Conservation (phyloP, 2,888 invertebrate species). For the Automeris io region DNA sequence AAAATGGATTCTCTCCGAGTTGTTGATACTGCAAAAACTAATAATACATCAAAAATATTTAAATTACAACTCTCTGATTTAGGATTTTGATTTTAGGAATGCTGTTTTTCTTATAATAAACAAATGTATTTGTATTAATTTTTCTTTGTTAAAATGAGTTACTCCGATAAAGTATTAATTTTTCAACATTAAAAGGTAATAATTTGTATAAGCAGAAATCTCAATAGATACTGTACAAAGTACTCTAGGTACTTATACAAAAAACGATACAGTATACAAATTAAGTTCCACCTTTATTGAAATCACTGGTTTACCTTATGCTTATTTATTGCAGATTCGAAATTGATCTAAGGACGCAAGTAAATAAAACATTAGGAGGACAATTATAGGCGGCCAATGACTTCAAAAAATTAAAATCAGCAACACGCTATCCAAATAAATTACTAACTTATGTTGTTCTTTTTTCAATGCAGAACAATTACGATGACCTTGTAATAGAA, state of each 20-base stretch:
- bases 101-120: conserved; percentile 6
- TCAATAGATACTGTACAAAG: no score
- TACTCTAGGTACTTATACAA: no score
- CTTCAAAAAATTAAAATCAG: conserved; percentile 17
- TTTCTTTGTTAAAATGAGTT: no score
- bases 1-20: background rate
- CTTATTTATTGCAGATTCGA: conserved; percentile 2
- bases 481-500: conserved; percentile 25
- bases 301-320: no score
- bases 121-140: no score
- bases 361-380: conserved; percentile 20
- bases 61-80: conserved; percentile 41
- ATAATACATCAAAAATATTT: conserved; percentile 18
- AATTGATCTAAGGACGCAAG: conserved; percentile 2
- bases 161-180: no score
- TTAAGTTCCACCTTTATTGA: no score
- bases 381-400: conserved; percentile 5
- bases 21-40: background rate
- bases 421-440: conserved; percentile 18
- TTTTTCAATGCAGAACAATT: conserved; percentile 32
- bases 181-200: no score
- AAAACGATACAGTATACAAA: no score
- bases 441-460: conserved; percentile 30
- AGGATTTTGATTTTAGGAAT: conserved; percentile 37
- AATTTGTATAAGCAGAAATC: no score